Evolutionary conservation across 2,888 invertebrate species (phyloP).

Genomic region (Dynastes grantii): DNA sequence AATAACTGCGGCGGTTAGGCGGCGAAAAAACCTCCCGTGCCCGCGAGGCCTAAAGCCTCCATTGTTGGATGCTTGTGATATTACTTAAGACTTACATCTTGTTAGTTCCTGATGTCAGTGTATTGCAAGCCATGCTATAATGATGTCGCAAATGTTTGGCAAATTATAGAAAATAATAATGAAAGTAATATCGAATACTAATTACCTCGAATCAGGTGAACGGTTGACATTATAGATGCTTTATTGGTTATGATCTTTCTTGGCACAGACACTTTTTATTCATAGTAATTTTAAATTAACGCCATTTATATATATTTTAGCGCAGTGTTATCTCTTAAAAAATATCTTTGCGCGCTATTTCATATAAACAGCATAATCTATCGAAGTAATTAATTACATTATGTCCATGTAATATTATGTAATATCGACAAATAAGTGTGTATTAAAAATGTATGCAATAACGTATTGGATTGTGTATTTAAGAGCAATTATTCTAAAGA

Average conservation of each 20-base stretch:
- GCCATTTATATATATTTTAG: not conserved
- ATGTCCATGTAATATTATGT: not conserved
- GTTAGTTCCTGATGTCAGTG: too few relatives aligned
- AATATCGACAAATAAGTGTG: not conserved
- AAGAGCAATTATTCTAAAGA: too few relatives aligned
- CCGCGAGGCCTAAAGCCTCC: too few relatives aligned
- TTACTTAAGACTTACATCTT: too few relatives aligned
- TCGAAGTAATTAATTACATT: not conserved
- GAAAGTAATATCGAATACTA: not conserved
- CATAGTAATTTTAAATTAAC: not conserved
- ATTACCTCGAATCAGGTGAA: constrained; percentile 6
- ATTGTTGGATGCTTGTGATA: too few relatives aligned
- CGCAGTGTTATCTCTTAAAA: not conserved
- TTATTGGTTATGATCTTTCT: not conserved
- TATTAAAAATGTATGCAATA: too few relatives aligned
- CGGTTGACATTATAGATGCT: not conserved
- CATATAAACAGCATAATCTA: not conserved
- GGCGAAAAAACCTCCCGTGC: too few relatives aligned
- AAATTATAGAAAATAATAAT: not conserved
- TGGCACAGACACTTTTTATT: not conserved
- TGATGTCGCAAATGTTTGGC: too few relatives aligned
- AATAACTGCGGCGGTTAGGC: too few relatives aligned
- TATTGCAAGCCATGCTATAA: too few relatives aligned
- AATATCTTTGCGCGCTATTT: not conserved
- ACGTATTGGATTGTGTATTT: too few relatives aligned